phyloP scores from a whole-genome alignment of 2,113 vertebrate genomes.

The Poecilia latipinna region DNA sequence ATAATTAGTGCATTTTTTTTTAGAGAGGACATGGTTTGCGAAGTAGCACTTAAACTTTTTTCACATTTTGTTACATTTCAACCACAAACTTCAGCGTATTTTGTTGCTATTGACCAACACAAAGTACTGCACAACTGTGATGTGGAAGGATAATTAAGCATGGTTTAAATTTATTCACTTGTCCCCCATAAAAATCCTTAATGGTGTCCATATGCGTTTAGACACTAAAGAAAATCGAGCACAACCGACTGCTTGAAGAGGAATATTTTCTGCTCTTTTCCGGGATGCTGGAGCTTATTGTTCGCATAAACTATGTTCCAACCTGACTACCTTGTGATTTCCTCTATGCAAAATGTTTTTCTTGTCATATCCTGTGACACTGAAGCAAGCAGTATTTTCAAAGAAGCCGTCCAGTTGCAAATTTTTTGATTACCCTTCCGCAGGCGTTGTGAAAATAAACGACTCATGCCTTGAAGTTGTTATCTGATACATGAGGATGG shows the following conservation, averaged over 20 bases:
- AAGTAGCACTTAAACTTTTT: background rate
- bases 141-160: background rate
- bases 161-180: background rate
- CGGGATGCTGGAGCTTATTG: no score
- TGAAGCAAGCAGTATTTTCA: background rate
- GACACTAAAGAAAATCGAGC: background rate
- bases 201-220: background rate
- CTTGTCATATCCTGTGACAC: background rate
- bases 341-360: background rate
- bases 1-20: background rate
- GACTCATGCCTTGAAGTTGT: constrained; percentile 11
- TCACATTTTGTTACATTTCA: background rate
- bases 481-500: constrained; percentile 52
- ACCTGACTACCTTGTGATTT: background rate
- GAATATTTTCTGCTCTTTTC: background rate
- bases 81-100: background rate
- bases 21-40: background rate
- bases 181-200: background rate
- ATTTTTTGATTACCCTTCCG: background rate
- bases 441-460: background rate
- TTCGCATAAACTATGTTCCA: background rate
- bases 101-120: background rate
- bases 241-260: background rate
- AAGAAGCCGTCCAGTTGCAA: background rate
- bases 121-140: background rate